Base-by-base conservation (phyloP, 2,113 vertebrate genomes). In the Hystrix brachyura region DNA sequence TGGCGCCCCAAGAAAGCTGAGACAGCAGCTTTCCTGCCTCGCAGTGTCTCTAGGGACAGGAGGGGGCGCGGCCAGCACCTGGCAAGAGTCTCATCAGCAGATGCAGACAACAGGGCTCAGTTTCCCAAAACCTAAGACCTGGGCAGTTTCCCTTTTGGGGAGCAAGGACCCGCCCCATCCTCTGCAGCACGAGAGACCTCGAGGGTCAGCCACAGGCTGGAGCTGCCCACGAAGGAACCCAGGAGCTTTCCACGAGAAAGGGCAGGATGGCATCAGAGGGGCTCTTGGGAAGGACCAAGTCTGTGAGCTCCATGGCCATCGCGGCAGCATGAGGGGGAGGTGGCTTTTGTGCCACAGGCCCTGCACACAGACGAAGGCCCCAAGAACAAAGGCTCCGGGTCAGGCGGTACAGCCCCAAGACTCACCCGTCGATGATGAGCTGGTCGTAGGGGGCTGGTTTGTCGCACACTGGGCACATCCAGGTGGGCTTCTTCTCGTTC, bases 401-500 rank as follows among this genome's bases (percentile, higher is more conserved):
- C 3, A 6, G 76, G 21, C 25, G 38, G n/a, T 2, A 14, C 80
- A 23, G n/a, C 17, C 34, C 55, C 2, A 0, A 1, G 0, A 29
- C 99, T 99, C 95, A 99, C 99, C 99, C 99, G 9, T 99, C 99
- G 0, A 99, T 99, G 96, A 99, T 99, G 82, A 99, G 99, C 98
- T 99, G 99, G 98, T 99, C 99, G 9, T 99, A 99, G 34, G 99
- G 99, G 5, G 99, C 99, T 0, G 99, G 99, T 97, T 99, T 99
- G 98, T 99, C 99, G 23, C 99, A 99, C 90, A 99, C 99, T 0
- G 99, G 99, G 87, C 99, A 99, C 98, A 99, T 99, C 99, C 99
- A 99, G 0, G 99, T 99, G 95, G 99, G 99, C 94, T 99, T 99
- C 98, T 99, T 99, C 98, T 99, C 99, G 1, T 99, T 99, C 99